Conservation (phyloP, 1,140 invertebrate genomes). For the Pogonomyrmex barbatus region DNA sequence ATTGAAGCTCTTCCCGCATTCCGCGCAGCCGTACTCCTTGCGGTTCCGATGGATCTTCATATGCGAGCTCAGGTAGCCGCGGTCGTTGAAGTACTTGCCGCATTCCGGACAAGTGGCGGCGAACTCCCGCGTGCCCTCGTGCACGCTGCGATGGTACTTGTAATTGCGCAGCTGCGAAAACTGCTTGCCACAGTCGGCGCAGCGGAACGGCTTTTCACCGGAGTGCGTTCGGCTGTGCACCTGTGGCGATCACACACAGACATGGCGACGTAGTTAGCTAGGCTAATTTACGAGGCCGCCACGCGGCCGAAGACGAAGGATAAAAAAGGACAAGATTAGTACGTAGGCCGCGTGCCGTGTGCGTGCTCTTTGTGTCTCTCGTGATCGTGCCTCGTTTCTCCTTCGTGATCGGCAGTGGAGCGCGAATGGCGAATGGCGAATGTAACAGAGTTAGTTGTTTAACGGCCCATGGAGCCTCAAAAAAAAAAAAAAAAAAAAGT, state of each 20-base stretch:
- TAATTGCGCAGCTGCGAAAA: constrained; percentile 93
- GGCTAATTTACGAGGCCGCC: neutral
- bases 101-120: constrained; percentile 91
- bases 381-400: neutral
- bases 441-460: neutral
- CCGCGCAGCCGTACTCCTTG: constrained; percentile 91
- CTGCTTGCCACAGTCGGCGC: constrained; percentile 91
- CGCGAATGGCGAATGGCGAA: too few relatives aligned
- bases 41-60: constrained; percentile 92
- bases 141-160: constrained; percentile 91
- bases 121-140: constrained; percentile 91
- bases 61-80: constrained; percentile 92
- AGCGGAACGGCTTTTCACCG: constrained; percentile 89
- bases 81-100: constrained; percentile 92
- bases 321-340: neutral
- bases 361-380: neutral
- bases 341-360: neutral
- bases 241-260: constrained; percentile 67
- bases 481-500: neutral
- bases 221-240: constrained; percentile 80
- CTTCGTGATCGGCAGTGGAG: neutral
- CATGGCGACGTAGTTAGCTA: neutral
- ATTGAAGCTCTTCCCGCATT: constrained; percentile 92
- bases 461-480: neutral
- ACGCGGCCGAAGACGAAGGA: neutral